Evolutionary conservation across 2,797 vertebrate genomes (phyloP).

Genomic region (Sus cebifrons): DNA sequence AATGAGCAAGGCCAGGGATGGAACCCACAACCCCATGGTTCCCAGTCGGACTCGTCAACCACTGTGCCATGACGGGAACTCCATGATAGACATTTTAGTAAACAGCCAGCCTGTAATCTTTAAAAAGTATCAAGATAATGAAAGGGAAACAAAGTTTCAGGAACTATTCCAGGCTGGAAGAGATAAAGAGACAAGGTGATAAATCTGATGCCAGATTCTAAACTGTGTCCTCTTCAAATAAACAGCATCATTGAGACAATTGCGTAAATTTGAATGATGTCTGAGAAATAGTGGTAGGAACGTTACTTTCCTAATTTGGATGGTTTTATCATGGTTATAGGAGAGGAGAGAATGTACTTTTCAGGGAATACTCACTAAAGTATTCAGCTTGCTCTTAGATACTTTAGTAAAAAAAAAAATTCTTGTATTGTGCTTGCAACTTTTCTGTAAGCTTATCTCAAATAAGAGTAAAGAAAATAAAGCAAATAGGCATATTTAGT

Average conservation of each 20-base stretch:
- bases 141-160: neutral
- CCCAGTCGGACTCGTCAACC: too few relatives aligned
- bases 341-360: neutral
- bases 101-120: neutral
- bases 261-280: neutral
- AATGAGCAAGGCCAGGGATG: too few relatives aligned
- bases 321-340: neutral
- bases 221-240: neutral
- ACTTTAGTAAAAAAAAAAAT: neutral
- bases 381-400: neutral
- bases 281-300: neutral
- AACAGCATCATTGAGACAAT: neutral
- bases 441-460: neutral
- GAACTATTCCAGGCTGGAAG: neutral
- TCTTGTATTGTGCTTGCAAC: neutral
- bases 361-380: neutral
- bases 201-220: neutral
- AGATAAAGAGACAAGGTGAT: neutral
- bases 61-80: too few relatives aligned
- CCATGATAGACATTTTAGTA: neutral
- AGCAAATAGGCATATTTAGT: neutral
- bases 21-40: too few relatives aligned
- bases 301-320: slow-evolving; percentile 22
- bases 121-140: neutral
- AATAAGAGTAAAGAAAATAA: neutral